A percentile compares a stretch with the other conserved stretches of the same genome.
Evolutionary conservation across 1,140 invertebrate species (phyloP).

Genomic region (Lordiphosa stackelbergi): DNA sequence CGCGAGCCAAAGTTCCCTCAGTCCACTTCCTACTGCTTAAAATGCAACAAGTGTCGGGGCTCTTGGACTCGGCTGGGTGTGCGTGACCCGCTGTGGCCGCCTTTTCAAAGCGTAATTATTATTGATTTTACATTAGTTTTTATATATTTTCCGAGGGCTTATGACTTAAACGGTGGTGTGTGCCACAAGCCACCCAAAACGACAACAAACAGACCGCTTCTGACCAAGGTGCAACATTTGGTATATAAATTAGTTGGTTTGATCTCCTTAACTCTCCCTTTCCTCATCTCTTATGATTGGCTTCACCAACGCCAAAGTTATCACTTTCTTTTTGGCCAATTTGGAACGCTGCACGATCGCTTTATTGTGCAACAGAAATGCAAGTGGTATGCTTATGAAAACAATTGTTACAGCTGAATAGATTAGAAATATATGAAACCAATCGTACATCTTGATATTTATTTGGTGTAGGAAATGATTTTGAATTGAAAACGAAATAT

Average conservation of each 20-base stretch:
- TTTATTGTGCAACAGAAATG: background rate
- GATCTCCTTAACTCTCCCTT: too few species aligned
- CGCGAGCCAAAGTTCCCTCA: conserved; percentile 49
- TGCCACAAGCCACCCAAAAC: conserved; percentile 36
- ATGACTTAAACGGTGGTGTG: conserved; percentile 54
- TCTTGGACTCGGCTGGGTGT: conserved; percentile 10
- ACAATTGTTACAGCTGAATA: background rate
- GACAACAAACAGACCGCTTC: conserved; percentile 15
- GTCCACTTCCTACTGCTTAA: conserved; percentile 56
- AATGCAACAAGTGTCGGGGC: conserved; percentile 64
- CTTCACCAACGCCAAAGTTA: too few species aligned
- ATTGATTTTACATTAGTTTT: conserved; percentile 70
- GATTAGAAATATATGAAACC: background rate
- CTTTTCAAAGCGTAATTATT: conserved; percentile 58
- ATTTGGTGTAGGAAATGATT: too few species aligned
- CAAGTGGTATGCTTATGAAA: background rate
- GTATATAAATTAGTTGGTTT: too few species aligned
- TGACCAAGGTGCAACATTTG: background rate
- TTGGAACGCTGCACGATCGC: background rate
- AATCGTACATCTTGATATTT: background rate
- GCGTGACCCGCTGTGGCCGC: conserved; percentile 39
- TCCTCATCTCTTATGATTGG: too few species aligned
- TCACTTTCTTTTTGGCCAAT: too few species aligned
- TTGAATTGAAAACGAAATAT: too few species aligned
- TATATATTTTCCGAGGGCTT: conserved; percentile 32